These are phyloP conservation scores for Cosmopolites sordidus DNA, from an alignment of 2,888 invertebrate genomes.

Conservation along the genomic window DNA sequence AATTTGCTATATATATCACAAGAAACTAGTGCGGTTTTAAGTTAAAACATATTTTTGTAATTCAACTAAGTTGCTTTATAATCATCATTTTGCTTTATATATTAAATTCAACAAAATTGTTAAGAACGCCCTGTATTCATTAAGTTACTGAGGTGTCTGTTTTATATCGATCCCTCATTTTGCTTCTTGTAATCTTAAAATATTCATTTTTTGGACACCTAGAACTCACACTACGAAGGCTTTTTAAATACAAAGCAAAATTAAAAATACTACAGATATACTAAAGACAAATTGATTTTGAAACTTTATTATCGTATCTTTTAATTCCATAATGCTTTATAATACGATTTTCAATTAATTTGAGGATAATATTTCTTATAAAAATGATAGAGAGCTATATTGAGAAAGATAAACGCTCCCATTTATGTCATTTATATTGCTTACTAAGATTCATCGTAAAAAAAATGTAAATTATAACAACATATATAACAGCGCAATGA, in stretches of 20 bases:
- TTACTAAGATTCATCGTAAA: background rate
- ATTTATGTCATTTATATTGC: background rate
- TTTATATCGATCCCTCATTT: background rate
- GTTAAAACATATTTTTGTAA: constrained; percentile 27
- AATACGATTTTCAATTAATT: background rate
- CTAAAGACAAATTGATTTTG: background rate
- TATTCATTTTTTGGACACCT: too few species aligned
- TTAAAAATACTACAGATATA: background rate
- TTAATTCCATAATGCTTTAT: background rate
- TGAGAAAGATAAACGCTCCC: background rate
- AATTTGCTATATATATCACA: constrained; percentile 30
- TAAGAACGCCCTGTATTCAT: background rate
- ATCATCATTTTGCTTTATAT: constrained; percentile 8
- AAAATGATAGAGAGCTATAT: background rate
- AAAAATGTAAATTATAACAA: too few species aligned
- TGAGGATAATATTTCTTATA: background rate
- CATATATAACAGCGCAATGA: too few species aligned
- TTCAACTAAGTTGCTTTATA: constrained; percentile 14
- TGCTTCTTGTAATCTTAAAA: background rate
- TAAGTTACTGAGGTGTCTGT: background rate
- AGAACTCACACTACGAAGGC: background rate
- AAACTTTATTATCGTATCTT: background rate
- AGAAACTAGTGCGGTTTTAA: constrained; percentile 27
- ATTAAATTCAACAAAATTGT: constrained; percentile 1
- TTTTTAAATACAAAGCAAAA: background rate